phyloP scores from a whole-genome alignment of 2,113 vertebrate genomes.

The Ochotona curzoniae region DNA sequence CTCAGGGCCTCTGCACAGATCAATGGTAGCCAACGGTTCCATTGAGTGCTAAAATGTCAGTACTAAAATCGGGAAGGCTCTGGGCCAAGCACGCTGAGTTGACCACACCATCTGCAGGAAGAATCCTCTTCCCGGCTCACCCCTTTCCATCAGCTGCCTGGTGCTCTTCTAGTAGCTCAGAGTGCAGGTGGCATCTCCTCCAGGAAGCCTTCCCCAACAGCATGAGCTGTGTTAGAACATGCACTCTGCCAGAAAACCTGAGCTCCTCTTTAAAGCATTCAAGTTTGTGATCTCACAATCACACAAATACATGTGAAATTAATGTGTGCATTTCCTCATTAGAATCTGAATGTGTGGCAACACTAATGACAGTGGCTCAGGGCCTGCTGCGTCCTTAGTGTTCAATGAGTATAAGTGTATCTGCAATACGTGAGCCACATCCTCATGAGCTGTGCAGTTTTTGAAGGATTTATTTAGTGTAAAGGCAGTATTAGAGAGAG shows the following conservation, averaged over 20 bases:
- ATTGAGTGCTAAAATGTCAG: too few relatives aligned
- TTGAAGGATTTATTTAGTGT: too few relatives aligned
- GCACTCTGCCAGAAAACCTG: background rate
- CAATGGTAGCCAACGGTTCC: too few relatives aligned
- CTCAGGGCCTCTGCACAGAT: background rate
- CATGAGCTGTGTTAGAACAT: background rate
- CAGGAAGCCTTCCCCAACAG: background rate
- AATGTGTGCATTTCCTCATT: background rate
- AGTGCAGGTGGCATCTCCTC: background rate
- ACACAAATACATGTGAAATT: background rate
- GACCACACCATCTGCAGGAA: rapidly evolving
- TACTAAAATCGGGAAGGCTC: background rate
- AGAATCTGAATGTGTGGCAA: too few relatives aligned
- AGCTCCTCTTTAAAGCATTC: background rate
- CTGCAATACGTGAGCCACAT: background rate
- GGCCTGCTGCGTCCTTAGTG: background rate
- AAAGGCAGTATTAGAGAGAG: too few relatives aligned
- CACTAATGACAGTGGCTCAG: background rate
- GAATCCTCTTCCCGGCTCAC: too few relatives aligned
- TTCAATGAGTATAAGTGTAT: rapidly evolving
- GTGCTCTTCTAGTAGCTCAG: background rate
- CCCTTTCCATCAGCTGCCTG: background rate
- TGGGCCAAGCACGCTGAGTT: background rate
- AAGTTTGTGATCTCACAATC: background rate
- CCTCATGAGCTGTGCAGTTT: background rate